Evolutionary conservation across 2,888 invertebrate species (phyloP).

Genomic region (Andrena haemorrhoa): DNA sequence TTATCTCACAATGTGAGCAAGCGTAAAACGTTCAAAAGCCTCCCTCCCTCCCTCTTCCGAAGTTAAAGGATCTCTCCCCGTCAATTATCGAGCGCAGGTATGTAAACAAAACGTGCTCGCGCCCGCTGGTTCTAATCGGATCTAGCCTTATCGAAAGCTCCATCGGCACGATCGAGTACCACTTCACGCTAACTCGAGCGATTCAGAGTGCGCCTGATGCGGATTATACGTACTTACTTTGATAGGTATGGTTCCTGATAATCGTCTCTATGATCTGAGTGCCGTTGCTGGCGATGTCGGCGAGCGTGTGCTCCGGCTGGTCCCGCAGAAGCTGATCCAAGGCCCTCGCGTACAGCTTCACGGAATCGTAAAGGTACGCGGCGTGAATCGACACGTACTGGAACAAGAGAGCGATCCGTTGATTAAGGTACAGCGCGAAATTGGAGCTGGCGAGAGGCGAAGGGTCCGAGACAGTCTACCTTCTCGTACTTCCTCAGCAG

Average conservation of each 20-base stretch:
- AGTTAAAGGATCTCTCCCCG: neutral
- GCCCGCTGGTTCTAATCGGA: slow-evolving; percentile 32
- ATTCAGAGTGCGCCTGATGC: neutral
- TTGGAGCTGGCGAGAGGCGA: neutral
- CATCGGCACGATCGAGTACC: slow-evolving; percentile 9
- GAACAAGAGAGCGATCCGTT: slow-evolving; percentile 78
- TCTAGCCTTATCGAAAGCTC: slow-evolving; percentile 7
- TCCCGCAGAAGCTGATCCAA: slow-evolving; percentile 90
- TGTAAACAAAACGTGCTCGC: neutral
- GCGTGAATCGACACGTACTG: slow-evolving; percentile 96
- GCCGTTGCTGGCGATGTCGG: slow-evolving; percentile 92
- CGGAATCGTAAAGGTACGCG: slow-evolving; percentile 97
- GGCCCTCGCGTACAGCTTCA: slow-evolving; percentile 95
- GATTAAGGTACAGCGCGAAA: neutral
- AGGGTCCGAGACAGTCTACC: slow-evolving; percentile 68
- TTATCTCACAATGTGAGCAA: no score
- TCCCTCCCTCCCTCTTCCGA: neutral
- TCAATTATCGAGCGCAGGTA: neutral
- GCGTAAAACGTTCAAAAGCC: no score
- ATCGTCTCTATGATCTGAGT: slow-evolving; percentile 94
- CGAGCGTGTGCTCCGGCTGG: slow-evolving; percentile 88
- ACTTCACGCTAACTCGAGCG: slow-evolving; percentile 32
- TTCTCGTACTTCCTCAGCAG: slow-evolving; percentile 85
- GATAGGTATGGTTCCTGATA: slow-evolving; percentile 93
- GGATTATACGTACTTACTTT: slow-evolving; percentile 89